Evolutionary conservation across 1,140 invertebrate genomes (phyloP).

Genomic region (Eueides isabella): DNA sequence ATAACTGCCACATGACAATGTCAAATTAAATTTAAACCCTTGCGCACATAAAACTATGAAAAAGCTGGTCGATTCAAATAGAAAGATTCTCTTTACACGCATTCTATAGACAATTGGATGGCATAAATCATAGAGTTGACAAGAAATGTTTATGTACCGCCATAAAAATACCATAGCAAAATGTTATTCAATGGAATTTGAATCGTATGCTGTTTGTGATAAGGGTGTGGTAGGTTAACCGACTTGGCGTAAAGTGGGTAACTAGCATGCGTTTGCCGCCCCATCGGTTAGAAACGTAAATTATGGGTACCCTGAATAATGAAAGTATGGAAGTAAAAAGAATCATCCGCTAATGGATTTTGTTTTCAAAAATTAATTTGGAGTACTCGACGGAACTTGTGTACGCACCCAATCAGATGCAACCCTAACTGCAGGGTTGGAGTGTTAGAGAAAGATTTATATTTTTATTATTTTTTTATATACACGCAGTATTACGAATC

Average conservation of each 20-base stretch:
- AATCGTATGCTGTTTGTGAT: conserved; percentile 35
- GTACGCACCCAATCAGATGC: conserved; percentile 69
- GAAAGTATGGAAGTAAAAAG: conserved; percentile 68
- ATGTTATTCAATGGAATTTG: conserved; percentile 33
- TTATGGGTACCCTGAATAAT: conserved; percentile 78
- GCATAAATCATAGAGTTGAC: conserved; percentile 78
- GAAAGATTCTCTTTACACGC: conserved; percentile 76
- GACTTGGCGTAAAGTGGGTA: conserved; percentile 17
- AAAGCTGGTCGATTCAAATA: conserved; percentile 63
- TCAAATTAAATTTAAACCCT: conserved; percentile 75
- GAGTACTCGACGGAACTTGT: conserved; percentile 72
- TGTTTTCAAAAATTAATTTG: conserved; percentile 80
- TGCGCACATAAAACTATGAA: conserved; percentile 64
- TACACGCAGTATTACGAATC: too few relatives aligned
- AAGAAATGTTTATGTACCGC: conserved; percentile 63
- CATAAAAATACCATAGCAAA: conserved; percentile 34
- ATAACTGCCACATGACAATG: conserved; percentile 73
- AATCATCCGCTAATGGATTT: conserved; percentile 78
- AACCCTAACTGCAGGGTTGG: conserved; percentile 58
- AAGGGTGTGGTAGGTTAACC: conserved; percentile 18
- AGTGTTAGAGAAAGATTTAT: background rate
- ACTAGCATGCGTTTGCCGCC: conserved; percentile 62
- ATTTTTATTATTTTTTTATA: background rate
- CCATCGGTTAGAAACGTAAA: conserved; percentile 75
- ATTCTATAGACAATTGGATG: conserved; percentile 75